A percentile compares a stretch with the other conserved stretches of the same genome.
phyloP scores from a whole-genome alignment of 2,888 invertebrate genomes.

The Sinohyriopsis cumingii region DNA sequence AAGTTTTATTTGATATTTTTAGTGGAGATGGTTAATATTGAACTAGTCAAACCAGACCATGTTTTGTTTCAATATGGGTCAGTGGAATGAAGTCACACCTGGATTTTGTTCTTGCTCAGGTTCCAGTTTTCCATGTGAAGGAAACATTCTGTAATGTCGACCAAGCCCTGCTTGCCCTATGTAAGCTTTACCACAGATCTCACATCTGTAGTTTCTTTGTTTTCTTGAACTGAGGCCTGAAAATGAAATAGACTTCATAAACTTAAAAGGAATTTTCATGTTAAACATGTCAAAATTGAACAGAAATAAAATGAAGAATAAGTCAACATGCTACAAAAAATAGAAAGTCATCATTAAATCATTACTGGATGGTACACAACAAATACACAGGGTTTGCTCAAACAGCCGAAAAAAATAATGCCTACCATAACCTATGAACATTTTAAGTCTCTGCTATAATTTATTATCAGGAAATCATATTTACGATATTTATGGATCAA shows the following conservation, averaged over 20 bases:
- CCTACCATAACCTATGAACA: too few relatives aligned
- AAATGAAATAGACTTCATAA: constrained; percentile 7
- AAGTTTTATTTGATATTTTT: too few relatives aligned
- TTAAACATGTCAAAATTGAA: constrained; percentile 1
- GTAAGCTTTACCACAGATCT: constrained; percentile 80
- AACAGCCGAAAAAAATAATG: too few relatives aligned
- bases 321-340: neutral
- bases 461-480: too few relatives aligned
- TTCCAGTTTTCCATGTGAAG: constrained; percentile 75
- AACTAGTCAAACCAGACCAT: too few relatives aligned
- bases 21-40: too few relatives aligned
- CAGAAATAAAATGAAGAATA: neutral
- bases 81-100: constrained; percentile 13
- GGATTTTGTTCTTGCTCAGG: constrained; percentile 28
- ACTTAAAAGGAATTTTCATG: neutral
- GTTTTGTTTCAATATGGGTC: too few relatives aligned
- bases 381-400: too few relatives aligned
- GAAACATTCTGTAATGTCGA: constrained; percentile 78
- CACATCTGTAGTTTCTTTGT: constrained; percentile 75
- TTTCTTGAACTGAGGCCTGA: constrained; percentile 47
- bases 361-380: neutral
- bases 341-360: neutral
- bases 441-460: too few relatives aligned
- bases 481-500: too few relatives aligned
- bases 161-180: constrained; percentile 78